Percentiles rank a stretch among this genome's conserved stretches.
phyloP scores from a whole-genome alignment of 2,797 vertebrate genomes.

The Tapera naevia region DNA sequence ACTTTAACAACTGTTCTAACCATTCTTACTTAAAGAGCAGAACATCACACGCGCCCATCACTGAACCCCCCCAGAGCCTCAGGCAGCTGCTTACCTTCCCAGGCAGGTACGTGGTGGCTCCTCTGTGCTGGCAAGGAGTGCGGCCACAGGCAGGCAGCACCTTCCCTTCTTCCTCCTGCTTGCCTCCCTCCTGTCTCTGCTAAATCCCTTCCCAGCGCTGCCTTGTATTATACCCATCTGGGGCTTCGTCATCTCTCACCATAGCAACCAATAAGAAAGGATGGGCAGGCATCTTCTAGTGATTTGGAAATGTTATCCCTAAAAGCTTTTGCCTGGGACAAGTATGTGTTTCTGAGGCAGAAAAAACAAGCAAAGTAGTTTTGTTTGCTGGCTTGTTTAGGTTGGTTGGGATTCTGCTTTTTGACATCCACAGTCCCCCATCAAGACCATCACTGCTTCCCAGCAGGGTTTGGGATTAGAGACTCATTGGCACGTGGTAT shows the following conservation, averaged over 20 bases:
- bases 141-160: not conserved
- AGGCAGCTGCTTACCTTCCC: conserved; percentile 18
- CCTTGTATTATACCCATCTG: conserved; percentile 66
- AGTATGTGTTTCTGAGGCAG: not conserved
- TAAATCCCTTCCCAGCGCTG: conserved; percentile 40
- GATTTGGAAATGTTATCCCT: conserved; percentile 35
- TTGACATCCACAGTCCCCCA: not conserved
- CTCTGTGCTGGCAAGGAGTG: not conserved
- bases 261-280: conserved; percentile 75
- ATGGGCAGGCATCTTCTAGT: conserved; percentile 43
- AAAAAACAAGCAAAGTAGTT: not conserved
- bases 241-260: conserved; percentile 76
- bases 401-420: not conserved
- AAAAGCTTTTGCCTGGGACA: conserved; percentile 23
- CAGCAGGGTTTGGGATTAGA: not conserved
- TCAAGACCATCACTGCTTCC: not conserved
- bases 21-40: not conserved
- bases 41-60: fast-evolving
- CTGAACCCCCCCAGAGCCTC: not conserved
- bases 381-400: not conserved
- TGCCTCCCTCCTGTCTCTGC: conserved; percentile 32
- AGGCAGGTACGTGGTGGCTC: not conserved
- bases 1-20: not conserved
- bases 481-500: fast-evolving
- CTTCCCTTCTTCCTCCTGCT: not conserved